Evolutionary conservation across 2,797 vertebrate species (phyloP), one percentile per base, ranked within the genome.

Genomic region (Mus spretus): DNA sequence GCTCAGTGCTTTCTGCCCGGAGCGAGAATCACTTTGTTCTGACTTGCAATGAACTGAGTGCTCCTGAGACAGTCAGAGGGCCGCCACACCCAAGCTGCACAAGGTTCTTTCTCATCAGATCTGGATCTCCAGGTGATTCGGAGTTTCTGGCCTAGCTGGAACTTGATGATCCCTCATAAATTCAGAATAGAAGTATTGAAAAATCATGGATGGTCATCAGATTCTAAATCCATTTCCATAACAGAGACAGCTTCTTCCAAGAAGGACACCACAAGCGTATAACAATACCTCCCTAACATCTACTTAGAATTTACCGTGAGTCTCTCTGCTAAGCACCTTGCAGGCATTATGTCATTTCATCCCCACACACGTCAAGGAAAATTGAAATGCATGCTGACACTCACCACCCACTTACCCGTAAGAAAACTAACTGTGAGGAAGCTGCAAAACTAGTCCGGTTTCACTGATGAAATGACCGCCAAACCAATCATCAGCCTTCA

Each of bases 31-130:
- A 22, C 50, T 3, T 50, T 96, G 97, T 96, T 97, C 92, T 85
- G 96, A 96, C 98, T 98, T 97, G 97, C 22, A 79, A 40, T 95
- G 94, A 94, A 95, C 93, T 77, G 61, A 70, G 67, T 96, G 91
- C 95, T 97, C 94, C 65, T 9, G 44, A 81, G 47, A 91, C 6
- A 13, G 74, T 17, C 26, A 86, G 61, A 86, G 55, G 2, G 13
- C 53, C 0, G 2, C 88, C 97, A 77, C 97, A 79, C 97, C 97
- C 93, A 95, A 1, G 65, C 3, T 1, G 78, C 78, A n/a, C 82
- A 59, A 80, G 34, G 89, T 96, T 94, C 90, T 72, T 94, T 55
- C 72, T 89, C 72, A 95, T 81, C 67, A 92, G 86, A 90, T 92
- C 93, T 96, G 87, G 61, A 65, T 87, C 79, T 93, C 26, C 7